Evolutionary conservation across 2,888 invertebrate species (phyloP).

Genomic region (Ectemnius cavifrons): DNA sequence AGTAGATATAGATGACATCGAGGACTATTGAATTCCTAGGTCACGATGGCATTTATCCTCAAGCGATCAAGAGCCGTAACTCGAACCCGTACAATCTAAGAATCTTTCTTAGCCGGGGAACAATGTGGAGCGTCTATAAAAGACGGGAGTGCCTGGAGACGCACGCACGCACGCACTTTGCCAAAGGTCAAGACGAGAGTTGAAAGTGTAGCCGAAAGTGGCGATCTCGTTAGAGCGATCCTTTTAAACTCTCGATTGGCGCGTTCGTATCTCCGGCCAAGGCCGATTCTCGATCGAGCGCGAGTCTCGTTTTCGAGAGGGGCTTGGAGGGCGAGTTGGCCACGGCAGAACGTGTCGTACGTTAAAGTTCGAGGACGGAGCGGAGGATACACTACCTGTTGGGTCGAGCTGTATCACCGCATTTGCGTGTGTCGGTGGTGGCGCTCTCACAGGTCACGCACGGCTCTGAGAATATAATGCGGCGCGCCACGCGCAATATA

Average conservation of each 20-base stretch:
- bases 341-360: conserved; percentile 29
- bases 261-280: not conserved
- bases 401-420: conserved; percentile 58
- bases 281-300: not conserved
- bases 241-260: conserved; percentile 1
- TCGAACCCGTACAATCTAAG: too few species aligned
- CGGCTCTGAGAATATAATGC: conserved; percentile 46
- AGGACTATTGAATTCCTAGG: too few species aligned
- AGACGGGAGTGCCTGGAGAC: conserved; percentile 16
- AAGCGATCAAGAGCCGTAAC: too few species aligned
- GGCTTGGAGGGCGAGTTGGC: conserved; percentile 9
- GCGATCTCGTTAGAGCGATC: conserved; percentile 25
- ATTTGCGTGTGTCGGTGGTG: conserved; percentile 53
- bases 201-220: conserved; percentile 42
- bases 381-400: conserved; percentile 61
- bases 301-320: not conserved
- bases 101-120: too few species aligned
- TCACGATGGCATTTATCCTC: too few species aligned
- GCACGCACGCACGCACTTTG: conserved; percentile 2
- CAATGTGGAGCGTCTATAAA: too few species aligned
- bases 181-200: conserved; percentile 55
- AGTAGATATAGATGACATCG: too few species aligned
- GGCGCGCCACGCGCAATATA: conserved; percentile 43
- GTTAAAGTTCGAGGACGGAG: conserved; percentile 56
- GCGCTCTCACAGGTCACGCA: conserved; percentile 57